Evolutionary conservation across 2,888 invertebrate genomes (phyloP), one percentile per base, ranked within the genome.

Genomic region (Pycnomerus fuliginosus): DNA sequence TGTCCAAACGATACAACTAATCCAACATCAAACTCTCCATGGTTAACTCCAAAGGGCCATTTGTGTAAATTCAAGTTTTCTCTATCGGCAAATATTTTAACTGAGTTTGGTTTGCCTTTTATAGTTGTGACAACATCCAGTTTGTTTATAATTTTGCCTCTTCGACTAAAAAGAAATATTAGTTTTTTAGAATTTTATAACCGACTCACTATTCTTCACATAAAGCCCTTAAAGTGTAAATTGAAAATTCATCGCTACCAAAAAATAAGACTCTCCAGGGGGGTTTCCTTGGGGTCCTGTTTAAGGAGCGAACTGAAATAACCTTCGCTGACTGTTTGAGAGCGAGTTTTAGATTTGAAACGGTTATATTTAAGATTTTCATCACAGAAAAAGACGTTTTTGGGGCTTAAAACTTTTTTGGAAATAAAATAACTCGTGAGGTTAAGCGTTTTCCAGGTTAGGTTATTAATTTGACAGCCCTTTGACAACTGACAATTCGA

Each of bases 1-100:
- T 92, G 85, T 0, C 97, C 96, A 77, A 97, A 97, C 0, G 96
- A 95, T 1, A 90, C 93, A 16, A 97, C 89, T 32, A 96, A 73
- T 2, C 96, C 96, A 45, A 96, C 72, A 66, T 96, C 86, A 74
- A 85, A 94, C 35, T 77, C 71, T 8, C 68, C 64, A 34, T 74
- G 59, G 4, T 64, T 52, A 23, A 77, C 60, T 23, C 42, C 35
- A 23, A 51, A 36, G 3, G 64, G 64, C 63, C 64, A 65, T 2
- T 76, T 65, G 55, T 83, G 76, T 11, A 84, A 64, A 10, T 66
- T 65, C 13, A 90, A 73, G 20, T 80, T 74, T 58, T 83, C 74
- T 12, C 78, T 59, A 14, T 72, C 64, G 0, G 91, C 87, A 77
- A 82, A 93, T 45, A 77, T 76, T 44, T 79, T 76, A 2, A 95